Evolutionary conservation across 2,888 invertebrate species (phyloP), one percentile per base, ranked within the genome.

Genomic region (Chesias legatella): DNA sequence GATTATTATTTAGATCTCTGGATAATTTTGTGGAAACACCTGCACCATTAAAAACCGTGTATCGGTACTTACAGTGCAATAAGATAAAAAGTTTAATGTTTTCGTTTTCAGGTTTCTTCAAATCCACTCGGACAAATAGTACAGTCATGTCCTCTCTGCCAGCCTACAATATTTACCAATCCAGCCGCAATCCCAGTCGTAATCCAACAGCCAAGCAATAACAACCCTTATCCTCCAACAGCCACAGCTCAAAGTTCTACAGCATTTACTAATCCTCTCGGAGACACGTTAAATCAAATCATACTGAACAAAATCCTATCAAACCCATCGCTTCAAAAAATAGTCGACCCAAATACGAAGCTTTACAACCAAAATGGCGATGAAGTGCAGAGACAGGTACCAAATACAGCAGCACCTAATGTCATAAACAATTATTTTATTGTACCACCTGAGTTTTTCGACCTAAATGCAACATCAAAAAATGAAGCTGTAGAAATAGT

Each of bases 391-490:
- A 39, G 43, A 20, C 40, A 48, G 17, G 33, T 39, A 13, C 44
- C 53, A 10, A 55, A 36, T 25, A 33, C 47, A 7, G 37, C 48
- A 2, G 21, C 36, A 2, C 62, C 70, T 3, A 70, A 67, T 51
- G 45, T 68, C 2, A 51, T 70, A 0, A 75, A 69, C 42, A 77
- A 73, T 48, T 73, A 78, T 45, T 63, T 66, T 27, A 58, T 66
- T 26, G 29, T 67, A 27, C 68, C 74, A 7, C 51, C 66, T 6
- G 66, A 64, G 7, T 54, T 59, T 41, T 49, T 59, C 1, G 48
- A 52, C 44, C 32, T 50, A 7, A 58, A 53, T 28, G 36, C 39
- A 22, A 59, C 47, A n/a, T 38, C 24, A 21, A 22, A 26, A 40
- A 53, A 43, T 30, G 8, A 20, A 5, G 24, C 22, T 1, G 24